Conservation (phyloP, 1,140 invertebrate species). For the Elysia chlorotica region DNA sequence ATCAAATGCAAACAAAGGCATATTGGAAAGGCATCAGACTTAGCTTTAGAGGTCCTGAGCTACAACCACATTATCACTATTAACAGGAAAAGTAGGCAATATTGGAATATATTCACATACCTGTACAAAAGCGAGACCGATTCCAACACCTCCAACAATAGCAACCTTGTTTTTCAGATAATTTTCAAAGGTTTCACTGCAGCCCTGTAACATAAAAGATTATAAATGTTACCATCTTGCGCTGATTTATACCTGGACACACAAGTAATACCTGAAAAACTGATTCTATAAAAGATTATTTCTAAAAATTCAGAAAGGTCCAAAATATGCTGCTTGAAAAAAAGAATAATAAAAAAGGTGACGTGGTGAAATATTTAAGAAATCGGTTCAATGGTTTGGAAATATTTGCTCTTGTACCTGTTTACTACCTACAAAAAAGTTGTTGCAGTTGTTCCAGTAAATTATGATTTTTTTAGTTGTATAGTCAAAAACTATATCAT, state of each 20-base stretch:
- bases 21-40: no score
- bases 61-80: neutral
- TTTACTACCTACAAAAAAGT: no score
- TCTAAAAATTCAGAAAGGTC: no score
- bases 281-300: no score
- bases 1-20: neutral
- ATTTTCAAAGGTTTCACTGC: constrained; percentile 48
- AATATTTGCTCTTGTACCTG: no score
- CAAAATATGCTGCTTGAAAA: neutral
- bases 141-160: constrained; percentile 59
- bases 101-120: constrained; percentile 31
- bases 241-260: no score
- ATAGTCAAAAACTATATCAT: no score
- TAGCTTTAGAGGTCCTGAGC: neutral
- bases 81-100: neutral
- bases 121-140: constrained; percentile 59
- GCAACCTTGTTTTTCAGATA: constrained; percentile 60
- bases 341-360: neutral
- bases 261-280: neutral
- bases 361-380: constrained; percentile 36
- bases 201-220: constrained; percentile 46
- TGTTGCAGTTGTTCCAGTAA: no score
- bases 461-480: no score
- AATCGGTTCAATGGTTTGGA: no score
- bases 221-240: no score